Base-by-base conservation (phyloP, 2,113 vertebrate species). In the Motacilla alba region DNA sequence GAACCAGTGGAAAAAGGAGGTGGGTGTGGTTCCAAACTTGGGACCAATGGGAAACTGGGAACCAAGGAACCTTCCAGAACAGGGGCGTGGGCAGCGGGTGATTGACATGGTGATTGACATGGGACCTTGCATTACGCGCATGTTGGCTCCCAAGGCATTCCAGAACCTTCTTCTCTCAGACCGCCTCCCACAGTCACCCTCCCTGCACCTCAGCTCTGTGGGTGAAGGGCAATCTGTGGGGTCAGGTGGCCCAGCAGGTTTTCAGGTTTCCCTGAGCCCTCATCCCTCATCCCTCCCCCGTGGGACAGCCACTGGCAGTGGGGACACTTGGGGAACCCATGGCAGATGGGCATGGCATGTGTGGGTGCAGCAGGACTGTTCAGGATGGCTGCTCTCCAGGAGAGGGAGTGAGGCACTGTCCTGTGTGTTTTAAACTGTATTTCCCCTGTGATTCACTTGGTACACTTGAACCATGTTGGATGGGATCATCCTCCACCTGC, bases 301-400 rank as follows among this genome's bases (percentile, higher is more conserved):
- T 0, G 1, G 62, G 17, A 13, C 23, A 77, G 47, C 14, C 37
- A n/a, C 27, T 22, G 39, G 26, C 70, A 24, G 12, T 26, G 30
- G 39, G 31, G 0, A 2, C 21, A 16, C 15, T 4, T 28, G 44
- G 30, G 39, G 24, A 2, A 21, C 4, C 5, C 33, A 2, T 2
- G 14, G 59, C 13, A 4, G 3, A 3, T 1, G 41, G 44, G 8
- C n/a, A 30, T 0, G 0, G 39, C 0, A 0, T 0, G 19, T 1
- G 2, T 7, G 39, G 44, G 22, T n/a, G 52, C 11, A 27, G 28
- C 37, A 47, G 53, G 22, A 2, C 43, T 13, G 15, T 3, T 7
- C 14, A 18, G 31, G 26, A 1, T 6, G 11, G 16, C 52, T 67
- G 16, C 11, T 39, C 26, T 20, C 20, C 31, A 13, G 41, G 5